These are phyloP conservation scores for Heterochromis multidens DNA, from an alignment of 2,113 vertebrate genomes.

Conservation along the genomic window DNA sequence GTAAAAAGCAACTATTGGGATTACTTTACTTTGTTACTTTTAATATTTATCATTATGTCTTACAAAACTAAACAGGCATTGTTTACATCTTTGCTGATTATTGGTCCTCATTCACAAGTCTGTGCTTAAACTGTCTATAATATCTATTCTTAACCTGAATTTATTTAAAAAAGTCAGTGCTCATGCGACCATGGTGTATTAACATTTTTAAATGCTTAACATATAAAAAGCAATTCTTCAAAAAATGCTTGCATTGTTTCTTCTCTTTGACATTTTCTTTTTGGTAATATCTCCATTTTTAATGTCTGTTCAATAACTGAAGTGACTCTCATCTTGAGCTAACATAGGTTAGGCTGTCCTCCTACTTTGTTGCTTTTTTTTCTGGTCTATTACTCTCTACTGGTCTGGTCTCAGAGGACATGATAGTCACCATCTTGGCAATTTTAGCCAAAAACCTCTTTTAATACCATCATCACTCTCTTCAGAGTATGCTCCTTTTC, in stretches of 20 bases:
- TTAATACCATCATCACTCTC: background rate
- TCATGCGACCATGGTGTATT: background rate
- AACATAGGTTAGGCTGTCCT: background rate
- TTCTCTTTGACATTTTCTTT: background rate
- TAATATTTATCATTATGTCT: background rate
- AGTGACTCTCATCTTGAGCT: background rate
- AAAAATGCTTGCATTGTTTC: background rate
- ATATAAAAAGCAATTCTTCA: background rate
- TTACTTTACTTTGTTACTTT: too few species aligned
- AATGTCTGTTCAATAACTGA: background rate
- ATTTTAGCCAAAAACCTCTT: background rate
- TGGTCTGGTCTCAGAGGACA: background rate
- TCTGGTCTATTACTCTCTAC: background rate
- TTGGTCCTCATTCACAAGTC: background rate
- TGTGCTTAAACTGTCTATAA: background rate
- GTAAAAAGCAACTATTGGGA: background rate
- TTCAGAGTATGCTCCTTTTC: background rate
- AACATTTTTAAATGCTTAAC: background rate
- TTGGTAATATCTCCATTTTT: background rate
- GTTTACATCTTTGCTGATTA: rapidly evolving
- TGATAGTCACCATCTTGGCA: background rate
- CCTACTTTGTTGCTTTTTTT: background rate
- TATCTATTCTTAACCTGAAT: background rate
- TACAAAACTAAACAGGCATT: background rate
- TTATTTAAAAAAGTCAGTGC: background rate